Evolutionary conservation across 1,140 invertebrate species (phyloP).

Genomic region (Mylabris phalerata): DNA sequence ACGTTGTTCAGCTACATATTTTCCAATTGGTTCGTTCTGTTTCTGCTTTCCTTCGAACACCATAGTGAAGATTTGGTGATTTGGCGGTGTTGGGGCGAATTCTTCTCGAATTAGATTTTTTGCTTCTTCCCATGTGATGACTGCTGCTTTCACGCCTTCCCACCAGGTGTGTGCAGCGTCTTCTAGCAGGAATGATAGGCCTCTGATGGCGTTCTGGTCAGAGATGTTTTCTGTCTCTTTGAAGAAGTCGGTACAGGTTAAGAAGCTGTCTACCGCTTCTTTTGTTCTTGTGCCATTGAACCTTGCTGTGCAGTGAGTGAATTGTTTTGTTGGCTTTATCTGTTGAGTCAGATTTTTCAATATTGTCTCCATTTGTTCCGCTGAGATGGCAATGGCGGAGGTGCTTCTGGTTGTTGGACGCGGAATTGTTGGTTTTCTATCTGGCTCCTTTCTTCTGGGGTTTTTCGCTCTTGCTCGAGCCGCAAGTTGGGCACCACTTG

Average conservation of each 20-base stretch:
- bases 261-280: slow-evolving; percentile 13
- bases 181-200: slow-evolving; percentile 21
- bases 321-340: neutral
- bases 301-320: slow-evolving; percentile 14
- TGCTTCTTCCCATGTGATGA: slow-evolving; percentile 10
- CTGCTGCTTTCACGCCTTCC: slow-evolving; percentile 9
- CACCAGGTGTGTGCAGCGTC: slow-evolving; percentile 20
- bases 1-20: too few relatives aligned
- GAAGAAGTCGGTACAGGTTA: slow-evolving; percentile 13
- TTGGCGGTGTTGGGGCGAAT: too few relatives aligned
- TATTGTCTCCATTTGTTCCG: neutral
- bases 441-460: too few relatives aligned
- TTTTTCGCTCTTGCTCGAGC: too few relatives aligned
- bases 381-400: too few relatives aligned
- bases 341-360: neutral
- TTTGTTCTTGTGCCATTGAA: slow-evolving; percentile 14
- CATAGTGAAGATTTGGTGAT: too few relatives aligned
- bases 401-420: too few relatives aligned
- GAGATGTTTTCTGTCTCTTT: slow-evolving; percentile 18
- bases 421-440: too few relatives aligned
- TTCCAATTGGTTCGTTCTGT: too few relatives aligned
- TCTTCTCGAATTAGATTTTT: neutral
- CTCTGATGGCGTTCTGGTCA: slow-evolving; percentile 18
- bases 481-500: too few relatives aligned
- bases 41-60: too few relatives aligned